Conservation (phyloP, 2,113 vertebrate genomes). For the Corythoichthys haematopterus region DNA sequence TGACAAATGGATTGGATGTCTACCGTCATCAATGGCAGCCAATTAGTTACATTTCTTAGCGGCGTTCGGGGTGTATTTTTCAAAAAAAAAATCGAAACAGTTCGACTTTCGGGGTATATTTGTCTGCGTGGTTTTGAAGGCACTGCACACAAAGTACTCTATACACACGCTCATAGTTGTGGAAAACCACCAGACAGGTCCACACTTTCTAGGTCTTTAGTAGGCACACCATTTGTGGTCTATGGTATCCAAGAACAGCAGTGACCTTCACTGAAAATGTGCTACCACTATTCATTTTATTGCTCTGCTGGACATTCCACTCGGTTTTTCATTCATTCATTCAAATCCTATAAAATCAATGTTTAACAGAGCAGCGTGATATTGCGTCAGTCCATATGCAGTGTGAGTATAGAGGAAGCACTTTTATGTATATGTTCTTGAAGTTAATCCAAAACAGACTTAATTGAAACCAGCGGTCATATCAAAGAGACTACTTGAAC, state of each 20-base stretch:
- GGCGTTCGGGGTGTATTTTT: neutral
- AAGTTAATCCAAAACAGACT: neutral
- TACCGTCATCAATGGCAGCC: too few relatives aligned
- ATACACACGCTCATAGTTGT: slow-evolving; percentile 8
- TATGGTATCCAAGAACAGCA: slow-evolving; percentile 34
- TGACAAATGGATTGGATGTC: too few relatives aligned
- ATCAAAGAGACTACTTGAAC: slow-evolving; percentile 26
- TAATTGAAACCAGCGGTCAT: neutral
- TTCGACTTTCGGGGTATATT: neutral
- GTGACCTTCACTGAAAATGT: slow-evolving; percentile 27
- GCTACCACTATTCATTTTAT: slow-evolving; percentile 33
- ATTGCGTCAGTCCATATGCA: neutral
- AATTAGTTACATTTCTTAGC: too few relatives aligned
- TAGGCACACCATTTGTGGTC: slow-evolving; percentile 46
- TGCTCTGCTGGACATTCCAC: slow-evolving; percentile 8
- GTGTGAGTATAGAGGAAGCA: neutral
- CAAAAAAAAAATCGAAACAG: neutral
- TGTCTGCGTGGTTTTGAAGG: slow-evolving; percentile 8
- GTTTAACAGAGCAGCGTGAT: neutral
- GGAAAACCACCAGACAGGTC: slow-evolving; percentile 9
- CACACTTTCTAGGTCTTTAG: slow-evolving; percentile 34
- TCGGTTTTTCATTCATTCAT: neutral
- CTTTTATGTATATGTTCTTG: neutral
- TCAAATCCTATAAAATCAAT: neutral
- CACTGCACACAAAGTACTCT: neutral